phyloP scores from a whole-genome alignment of 2,888 invertebrate species.

The Acanthococcus lagerstroemiae region DNA sequence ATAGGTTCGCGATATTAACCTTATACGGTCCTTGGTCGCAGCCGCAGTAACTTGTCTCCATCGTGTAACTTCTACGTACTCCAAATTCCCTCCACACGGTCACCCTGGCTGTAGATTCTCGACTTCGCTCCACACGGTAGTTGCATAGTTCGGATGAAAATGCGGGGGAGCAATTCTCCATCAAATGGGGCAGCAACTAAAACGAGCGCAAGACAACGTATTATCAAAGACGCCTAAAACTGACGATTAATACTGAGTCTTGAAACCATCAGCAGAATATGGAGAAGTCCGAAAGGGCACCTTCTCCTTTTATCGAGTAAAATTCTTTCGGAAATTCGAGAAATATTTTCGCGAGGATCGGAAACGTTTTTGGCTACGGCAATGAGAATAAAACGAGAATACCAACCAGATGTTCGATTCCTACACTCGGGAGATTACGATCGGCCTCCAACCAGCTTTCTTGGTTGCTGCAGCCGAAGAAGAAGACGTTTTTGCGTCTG shows the following conservation, averaged over 20 bases:
- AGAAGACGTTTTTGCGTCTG: slow-evolving; percentile 71
- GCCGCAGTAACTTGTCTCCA: slow-evolving; percentile 79
- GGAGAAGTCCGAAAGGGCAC: too few relatives aligned
- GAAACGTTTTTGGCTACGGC: too few relatives aligned
- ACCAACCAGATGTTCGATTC: slow-evolving; percentile 26
- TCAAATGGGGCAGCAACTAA: slow-evolving; percentile 59
- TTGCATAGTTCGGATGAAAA: slow-evolving; percentile 64
- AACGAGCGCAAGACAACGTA: neutral
- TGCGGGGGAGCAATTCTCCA: slow-evolving; percentile 58
- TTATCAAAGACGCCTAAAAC: neutral
- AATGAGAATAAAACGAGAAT: neutral
- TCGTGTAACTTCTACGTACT: slow-evolving; percentile 64
- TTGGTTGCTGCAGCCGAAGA: slow-evolving; percentile 67
- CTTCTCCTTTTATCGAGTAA: neutral
- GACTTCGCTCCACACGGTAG: slow-evolving; percentile 62
- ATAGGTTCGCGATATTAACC: too few relatives aligned
- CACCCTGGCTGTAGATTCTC: slow-evolving; percentile 75
- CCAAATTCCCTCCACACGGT: slow-evolving; percentile 77
- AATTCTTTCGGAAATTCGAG: too few relatives aligned
- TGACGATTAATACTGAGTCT: too few relatives aligned
- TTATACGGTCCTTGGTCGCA: slow-evolving; percentile 65
- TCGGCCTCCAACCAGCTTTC: slow-evolving; percentile 49
- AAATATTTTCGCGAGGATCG: too few relatives aligned
- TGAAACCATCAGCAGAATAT: too few relatives aligned
- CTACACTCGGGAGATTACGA: slow-evolving; percentile 17